Conservation (phyloP, 2,888 invertebrate species). For the Lithodes maja region DNA sequence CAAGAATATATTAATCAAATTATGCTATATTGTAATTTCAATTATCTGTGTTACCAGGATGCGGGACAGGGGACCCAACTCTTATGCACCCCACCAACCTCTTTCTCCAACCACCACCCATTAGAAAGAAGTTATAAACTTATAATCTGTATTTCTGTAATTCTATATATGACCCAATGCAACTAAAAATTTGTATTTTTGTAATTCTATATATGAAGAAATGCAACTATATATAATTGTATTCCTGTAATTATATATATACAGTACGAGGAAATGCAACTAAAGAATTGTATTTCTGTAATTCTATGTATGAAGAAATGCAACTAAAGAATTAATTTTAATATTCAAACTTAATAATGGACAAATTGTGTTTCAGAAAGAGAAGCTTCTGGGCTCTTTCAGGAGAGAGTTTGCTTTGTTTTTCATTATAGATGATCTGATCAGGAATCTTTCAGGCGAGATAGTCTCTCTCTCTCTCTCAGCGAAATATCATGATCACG, state of each 20-base stretch:
- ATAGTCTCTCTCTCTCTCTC: too few relatives aligned
- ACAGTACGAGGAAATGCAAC: too few relatives aligned
- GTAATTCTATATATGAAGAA: neutral
- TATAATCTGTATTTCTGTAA: neutral
- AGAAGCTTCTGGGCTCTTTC: constrained; percentile 31
- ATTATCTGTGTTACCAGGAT: constrained; percentile 25
- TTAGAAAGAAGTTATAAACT: neutral
- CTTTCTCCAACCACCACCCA: neutral
- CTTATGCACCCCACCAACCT: constrained; percentile 4
- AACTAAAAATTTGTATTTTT: constrained; percentile 12
- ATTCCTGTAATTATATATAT: too few relatives aligned
- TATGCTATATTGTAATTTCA: neutral
- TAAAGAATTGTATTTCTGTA: neutral
- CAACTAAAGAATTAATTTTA: constrained; percentile 21
- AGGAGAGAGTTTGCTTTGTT: constrained; percentile 28
- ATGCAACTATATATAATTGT: too few relatives aligned
- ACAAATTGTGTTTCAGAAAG: constrained; percentile 21
- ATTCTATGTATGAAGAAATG: constrained; percentile 4
- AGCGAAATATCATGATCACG: too few relatives aligned
- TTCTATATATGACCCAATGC: neutral
- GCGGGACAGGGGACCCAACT: neutral
- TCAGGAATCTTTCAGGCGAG: too few relatives aligned
- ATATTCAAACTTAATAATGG: constrained; percentile 20
- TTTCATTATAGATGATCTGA: too few relatives aligned
- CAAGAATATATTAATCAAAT: neutral